Evolutionary conservation across 2,797 vertebrate genomes (phyloP).

Genomic region (Galago senegalensis): DNA sequence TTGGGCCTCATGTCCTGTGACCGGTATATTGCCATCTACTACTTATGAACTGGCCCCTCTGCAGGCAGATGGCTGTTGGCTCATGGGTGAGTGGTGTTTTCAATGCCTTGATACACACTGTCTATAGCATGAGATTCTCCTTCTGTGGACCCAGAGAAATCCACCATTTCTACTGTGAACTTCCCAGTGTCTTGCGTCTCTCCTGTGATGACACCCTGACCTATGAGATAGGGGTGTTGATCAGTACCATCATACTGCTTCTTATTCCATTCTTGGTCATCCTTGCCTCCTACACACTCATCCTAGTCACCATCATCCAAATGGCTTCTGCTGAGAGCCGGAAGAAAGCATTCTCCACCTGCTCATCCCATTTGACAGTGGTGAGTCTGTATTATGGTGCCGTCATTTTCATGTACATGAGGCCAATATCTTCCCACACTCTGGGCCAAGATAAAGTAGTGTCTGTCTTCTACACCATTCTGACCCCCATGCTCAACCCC

Average conservation of each 20-base stretch:
- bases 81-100: background rate
- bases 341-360: background rate
- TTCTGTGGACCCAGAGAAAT: background rate
- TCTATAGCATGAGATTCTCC: background rate
- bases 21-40: background rate
- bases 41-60: background rate
- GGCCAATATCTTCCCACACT: background rate
- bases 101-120: background rate
- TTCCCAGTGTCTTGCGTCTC: background rate
- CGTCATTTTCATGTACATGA: slow-evolving; percentile 24
- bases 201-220: background rate
- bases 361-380: background rate
- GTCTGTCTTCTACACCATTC: background rate
- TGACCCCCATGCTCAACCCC: background rate
- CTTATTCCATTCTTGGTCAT: background rate
- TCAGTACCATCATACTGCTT: background rate
- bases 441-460: background rate
- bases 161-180: background rate
- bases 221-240: background rate
- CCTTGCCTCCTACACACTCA: background rate
- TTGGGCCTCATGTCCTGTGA: slow-evolving; percentile 2
- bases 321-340: background rate
- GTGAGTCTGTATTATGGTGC: background rate
- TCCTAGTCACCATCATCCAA: slow-evolving; percentile 8
- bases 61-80: background rate